A percentile compares a stretch with the other conserved stretches of the same genome.
Conservation (phyloP, 1,140 invertebrate genomes). For the Drosophila leontia region DNA sequence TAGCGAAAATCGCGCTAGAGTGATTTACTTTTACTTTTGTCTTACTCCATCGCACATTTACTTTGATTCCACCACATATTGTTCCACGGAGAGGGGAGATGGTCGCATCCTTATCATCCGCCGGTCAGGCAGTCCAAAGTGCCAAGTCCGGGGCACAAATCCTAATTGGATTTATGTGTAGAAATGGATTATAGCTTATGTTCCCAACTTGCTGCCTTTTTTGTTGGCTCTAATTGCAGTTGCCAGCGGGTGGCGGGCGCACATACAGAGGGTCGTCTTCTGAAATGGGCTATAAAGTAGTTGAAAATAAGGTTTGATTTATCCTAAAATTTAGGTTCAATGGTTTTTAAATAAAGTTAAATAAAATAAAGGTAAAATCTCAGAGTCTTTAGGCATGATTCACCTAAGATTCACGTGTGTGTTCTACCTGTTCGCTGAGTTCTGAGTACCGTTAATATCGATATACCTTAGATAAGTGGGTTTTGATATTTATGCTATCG, state of each 20-base stretch:
- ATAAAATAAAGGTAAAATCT: neutral
- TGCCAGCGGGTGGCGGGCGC: slow-evolving; percentile 17
- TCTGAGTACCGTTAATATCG: slow-evolving; percentile 40
- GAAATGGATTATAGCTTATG: slow-evolving; percentile 78
- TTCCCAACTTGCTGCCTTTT: slow-evolving; percentile 47
- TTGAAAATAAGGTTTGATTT: neutral
- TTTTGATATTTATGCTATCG: slow-evolving; percentile 31
- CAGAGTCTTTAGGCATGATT: neutral
- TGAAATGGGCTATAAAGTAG: neutral
- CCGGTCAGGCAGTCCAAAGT: slow-evolving; percentile 57
- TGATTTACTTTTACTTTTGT: slow-evolving; percentile 83
- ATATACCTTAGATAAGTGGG: slow-evolving; percentile 25
- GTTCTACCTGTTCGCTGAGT: slow-evolving; percentile 32
- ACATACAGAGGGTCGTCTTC: neutral
- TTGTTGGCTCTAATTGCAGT: slow-evolving; percentile 66
- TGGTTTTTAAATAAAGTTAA: neutral
- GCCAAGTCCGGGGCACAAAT: slow-evolving; percentile 66
- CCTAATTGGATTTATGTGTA: slow-evolving; percentile 84
- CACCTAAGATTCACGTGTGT: slow-evolving; percentile 23
- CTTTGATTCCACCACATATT: slow-evolving; percentile 67
- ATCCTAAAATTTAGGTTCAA: neutral
- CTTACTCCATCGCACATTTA: slow-evolving; percentile 48
- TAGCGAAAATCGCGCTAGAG: slow-evolving; percentile 78
- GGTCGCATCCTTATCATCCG: slow-evolving; percentile 53
- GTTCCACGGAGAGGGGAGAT: neutral